Base-by-base conservation (phyloP, 1,140 invertebrate species). In the Scylla paramamosain region DNA sequence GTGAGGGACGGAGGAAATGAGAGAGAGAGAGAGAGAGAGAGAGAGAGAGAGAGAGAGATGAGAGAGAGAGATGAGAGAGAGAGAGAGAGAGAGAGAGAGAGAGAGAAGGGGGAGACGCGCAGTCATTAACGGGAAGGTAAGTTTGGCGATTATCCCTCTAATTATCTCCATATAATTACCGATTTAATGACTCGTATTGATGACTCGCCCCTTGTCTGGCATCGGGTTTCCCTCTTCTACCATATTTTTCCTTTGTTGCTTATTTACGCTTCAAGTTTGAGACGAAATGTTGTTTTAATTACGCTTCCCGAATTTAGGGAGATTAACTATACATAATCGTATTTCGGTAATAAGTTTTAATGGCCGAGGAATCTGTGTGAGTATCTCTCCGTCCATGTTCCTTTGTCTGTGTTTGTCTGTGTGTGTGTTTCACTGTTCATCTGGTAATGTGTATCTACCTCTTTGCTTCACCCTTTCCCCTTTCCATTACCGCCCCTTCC, bases 101-200 rank as follows among this genome's bases (percentile, higher is more conserved):
- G 29, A n/a, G 90, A 28, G 52, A 77, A 16, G 29, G 29, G n/a
- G 32, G 45, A 25, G 28, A 32, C 20, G 31, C 20, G 32, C 31
- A 67, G 45, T 32, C 48, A 67, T 48, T 31, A 67, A 67, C 46
- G 29, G 46, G 20, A 28, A 67, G 52, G 46, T 20, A n/a, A 91
- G 29, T 87, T 39, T 87, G 8, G 84, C 14, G 4, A 87, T 87
- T 32, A 87, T 46, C 84, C 84, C 31, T 87, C 20, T 32, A 87
- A 87, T 46, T 87, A 46, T 77, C 84, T 46, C 84, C 84, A 87
- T 87, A 32, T 46, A 87, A 46, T 87, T 87, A 87, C 84, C 31
- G 31, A 87, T 87, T 46, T 46, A 87, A 46, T 87, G 31, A 87
- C 84, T 87, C 28, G 14, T 39, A 87, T 87, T 87, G 39, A 87